Conservation (phyloP, 2,113 vertebrate species). For the Erpornis zantholeuca region DNA sequence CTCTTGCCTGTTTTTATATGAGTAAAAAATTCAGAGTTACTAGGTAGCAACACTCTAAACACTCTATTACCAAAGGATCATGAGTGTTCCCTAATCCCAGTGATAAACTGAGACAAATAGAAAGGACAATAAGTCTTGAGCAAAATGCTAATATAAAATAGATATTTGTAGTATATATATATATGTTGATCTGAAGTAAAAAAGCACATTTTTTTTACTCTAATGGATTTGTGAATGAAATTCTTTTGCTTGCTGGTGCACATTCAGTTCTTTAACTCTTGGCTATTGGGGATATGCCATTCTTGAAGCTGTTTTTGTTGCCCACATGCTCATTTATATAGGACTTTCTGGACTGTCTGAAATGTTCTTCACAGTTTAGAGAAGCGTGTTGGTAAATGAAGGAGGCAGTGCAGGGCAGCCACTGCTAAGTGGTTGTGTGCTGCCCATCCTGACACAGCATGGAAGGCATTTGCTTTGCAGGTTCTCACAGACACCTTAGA, state of each 20-base stretch:
- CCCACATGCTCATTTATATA: rapidly evolving
- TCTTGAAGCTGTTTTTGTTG: background rate
- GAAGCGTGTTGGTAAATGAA: background rate
- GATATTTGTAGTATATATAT: background rate
- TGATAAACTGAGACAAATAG: background rate
- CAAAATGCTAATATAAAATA: background rate
- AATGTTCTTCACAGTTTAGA: background rate
- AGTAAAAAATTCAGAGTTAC: background rate
- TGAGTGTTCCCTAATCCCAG: background rate
- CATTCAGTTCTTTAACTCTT: background rate
- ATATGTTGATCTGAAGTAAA: background rate
- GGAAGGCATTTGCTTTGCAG: background rate
- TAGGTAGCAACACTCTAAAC: background rate
- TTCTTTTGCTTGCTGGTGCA: background rate
- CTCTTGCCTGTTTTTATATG: background rate
- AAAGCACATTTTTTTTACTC: background rate
- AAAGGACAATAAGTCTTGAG: background rate
- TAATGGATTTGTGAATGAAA: background rate
- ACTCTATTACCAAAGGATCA: background rate
- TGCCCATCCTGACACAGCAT: background rate
- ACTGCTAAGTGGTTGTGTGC: background rate
- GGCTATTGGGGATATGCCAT: background rate
- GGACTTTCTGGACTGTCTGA: background rate
- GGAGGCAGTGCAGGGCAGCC: background rate
- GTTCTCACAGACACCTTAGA: background rate